These are phyloP conservation scores for Halcyon leucocephala DNA, from an alignment of 2,797 vertebrate genomes.

Conservation along the genomic window DNA sequence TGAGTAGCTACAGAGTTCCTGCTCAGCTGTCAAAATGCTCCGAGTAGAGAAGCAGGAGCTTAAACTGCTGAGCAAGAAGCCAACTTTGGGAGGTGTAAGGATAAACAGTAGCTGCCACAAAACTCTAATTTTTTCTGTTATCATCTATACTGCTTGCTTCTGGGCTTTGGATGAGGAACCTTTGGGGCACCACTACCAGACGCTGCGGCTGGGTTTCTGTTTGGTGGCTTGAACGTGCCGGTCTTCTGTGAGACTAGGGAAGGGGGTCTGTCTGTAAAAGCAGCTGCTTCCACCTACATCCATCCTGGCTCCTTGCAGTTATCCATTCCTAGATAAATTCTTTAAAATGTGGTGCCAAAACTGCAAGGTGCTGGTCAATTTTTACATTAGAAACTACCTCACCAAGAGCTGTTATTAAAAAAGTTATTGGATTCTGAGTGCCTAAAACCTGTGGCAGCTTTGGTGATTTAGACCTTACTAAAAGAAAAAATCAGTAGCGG, in stretches of 20 bases:
- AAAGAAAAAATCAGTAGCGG: background rate
- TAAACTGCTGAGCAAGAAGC: background rate
- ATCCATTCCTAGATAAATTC: conserved; percentile 18
- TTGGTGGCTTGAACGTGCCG: accelerated
- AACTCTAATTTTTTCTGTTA: background rate
- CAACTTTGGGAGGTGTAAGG: background rate
- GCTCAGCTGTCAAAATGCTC: background rate
- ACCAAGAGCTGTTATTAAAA: background rate
- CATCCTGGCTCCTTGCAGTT: background rate
- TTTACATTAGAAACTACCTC: background rate
- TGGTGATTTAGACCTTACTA: background rate
- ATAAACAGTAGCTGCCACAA: conserved; percentile 11
- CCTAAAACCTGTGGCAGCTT: background rate
- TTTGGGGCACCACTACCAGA: background rate
- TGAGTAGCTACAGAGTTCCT: background rate
- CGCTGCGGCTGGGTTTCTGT: background rate
- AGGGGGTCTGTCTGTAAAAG: background rate
- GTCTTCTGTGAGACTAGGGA: background rate
- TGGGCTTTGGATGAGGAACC: background rate
- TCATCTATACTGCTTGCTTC: background rate
- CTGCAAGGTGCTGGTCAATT: conserved; percentile 23
- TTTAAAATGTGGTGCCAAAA: background rate
- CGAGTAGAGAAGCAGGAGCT: background rate
- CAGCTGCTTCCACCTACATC: background rate
- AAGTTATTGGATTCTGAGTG: background rate